Evolutionary conservation across 2,888 invertebrate genomes (phyloP).

Genomic region (Stenchaetothrips biformis): DNA sequence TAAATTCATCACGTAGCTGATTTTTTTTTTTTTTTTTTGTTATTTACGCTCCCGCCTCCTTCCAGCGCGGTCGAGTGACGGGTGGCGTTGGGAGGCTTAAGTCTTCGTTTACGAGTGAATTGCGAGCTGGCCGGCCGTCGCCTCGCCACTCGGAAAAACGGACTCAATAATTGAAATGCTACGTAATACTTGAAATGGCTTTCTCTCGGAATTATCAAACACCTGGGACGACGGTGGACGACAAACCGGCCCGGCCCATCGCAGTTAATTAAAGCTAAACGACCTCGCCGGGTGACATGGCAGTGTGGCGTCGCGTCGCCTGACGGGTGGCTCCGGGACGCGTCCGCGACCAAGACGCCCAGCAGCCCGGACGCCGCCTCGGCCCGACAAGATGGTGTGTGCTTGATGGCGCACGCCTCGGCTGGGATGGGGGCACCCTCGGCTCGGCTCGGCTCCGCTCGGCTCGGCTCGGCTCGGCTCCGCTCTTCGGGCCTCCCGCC

Average conservation of each 20-base stretch:
- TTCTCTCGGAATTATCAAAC: too few relatives aligned
- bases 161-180: too few relatives aligned
- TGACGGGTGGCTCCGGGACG: background rate
- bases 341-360: background rate
- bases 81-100: too few relatives aligned
- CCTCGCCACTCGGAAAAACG: too few relatives aligned
- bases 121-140: too few relatives aligned
- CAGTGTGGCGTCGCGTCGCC: background rate
- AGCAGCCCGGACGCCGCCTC: too few relatives aligned
- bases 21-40: background rate
- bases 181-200: too few relatives aligned
- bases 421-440: background rate
- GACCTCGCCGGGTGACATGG: conserved; percentile 3
- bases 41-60: background rate
- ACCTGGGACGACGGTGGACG: too few relatives aligned
- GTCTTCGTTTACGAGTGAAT: too few relatives aligned
- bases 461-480: background rate
- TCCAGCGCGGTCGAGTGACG: background rate
- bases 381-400: conserved; percentile 7
- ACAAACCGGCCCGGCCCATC: background rate
- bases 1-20: background rate
- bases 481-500: background rate
- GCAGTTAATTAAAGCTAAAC: conserved; percentile 23
- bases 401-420: conserved; percentile 1
- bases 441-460: background rate